Percentiles rank a stretch among this genome's conserved stretches.
Conservation (phyloP, 2,888 invertebrate genomes). For the Toxonevra muliebris region DNA sequence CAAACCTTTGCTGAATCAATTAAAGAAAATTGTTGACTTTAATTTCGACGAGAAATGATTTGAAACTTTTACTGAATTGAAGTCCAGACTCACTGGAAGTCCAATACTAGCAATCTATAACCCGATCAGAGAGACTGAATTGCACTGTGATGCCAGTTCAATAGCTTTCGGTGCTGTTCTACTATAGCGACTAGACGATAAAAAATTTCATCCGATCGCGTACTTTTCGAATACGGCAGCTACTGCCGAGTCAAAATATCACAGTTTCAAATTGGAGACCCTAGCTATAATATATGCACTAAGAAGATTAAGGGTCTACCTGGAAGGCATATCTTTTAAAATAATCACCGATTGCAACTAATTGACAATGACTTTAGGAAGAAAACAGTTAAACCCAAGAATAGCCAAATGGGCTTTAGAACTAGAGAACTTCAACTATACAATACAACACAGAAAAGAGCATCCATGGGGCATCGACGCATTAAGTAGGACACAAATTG, state of each 20-base stretch:
- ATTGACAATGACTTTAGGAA: background rate
- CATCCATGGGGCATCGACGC: too few species aligned
- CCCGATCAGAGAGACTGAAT: conserved; percentile 4
- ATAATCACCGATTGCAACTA: conserved; percentile 7
- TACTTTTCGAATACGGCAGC: conserved; percentile 14
- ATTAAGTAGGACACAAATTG: too few species aligned
- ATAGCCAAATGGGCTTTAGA: conserved; percentile 2
- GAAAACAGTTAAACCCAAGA: background rate
- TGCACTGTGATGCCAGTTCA: conserved; percentile 18
- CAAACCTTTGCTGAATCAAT: too few species aligned
- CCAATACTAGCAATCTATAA: conserved; percentile 21
- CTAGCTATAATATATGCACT: background rate
- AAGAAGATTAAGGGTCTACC: background rate
- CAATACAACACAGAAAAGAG: conserved; percentile 2
- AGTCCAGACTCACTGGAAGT: background rate
- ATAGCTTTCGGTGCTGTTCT: conserved; percentile 24
- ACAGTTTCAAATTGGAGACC: conserved; percentile 2
- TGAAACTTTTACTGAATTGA: background rate
- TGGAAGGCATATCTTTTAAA: background rate
- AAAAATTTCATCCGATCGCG: conserved; percentile 9
- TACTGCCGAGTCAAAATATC: background rate
- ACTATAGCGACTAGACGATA: conserved; percentile 21
- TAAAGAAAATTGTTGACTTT: too few species aligned
- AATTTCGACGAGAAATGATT: background rate
- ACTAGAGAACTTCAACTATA: conserved; percentile 17